Conservation (phyloP, 2,797 vertebrate genomes). For the Phrynocephalus guinanensis region DNA sequence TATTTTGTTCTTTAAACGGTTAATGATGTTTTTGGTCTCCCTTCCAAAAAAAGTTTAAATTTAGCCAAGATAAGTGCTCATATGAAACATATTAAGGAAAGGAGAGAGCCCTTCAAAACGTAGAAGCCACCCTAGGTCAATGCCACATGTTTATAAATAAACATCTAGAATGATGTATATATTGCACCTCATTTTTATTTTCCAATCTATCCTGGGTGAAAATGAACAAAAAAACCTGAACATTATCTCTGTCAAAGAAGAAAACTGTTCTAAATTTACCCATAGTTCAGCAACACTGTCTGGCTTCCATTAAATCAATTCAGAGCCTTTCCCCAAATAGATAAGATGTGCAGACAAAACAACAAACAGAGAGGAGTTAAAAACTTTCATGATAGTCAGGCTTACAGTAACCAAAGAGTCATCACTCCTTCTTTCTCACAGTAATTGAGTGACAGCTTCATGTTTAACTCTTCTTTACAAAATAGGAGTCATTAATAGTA, state of each 20-base stretch:
- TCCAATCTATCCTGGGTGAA: conserved; percentile 42
- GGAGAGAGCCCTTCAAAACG: conserved; percentile 60
- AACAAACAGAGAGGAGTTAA: conserved; percentile 26
- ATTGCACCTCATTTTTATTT: conserved; percentile 18
- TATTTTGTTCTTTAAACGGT: conserved; percentile 83
- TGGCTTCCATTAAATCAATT: conserved; percentile 32
- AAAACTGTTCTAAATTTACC: neutral
- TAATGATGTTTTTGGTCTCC: conserved; percentile 80
- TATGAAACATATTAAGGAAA: conserved; percentile 79
- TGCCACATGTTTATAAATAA: conserved; percentile 58
- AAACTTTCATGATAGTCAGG: conserved; percentile 13
- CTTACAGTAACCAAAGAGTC: conserved; percentile 15
- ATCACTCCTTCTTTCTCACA: neutral
- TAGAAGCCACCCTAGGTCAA: conserved; percentile 51
- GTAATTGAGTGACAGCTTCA: neutral
- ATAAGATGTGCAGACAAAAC: neutral
- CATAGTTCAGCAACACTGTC: conserved; percentile 13
- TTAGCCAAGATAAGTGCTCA: conserved; percentile 80
- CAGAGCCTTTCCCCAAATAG: conserved; percentile 21
- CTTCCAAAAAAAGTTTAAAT: conserved; percentile 83
- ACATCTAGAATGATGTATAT: conserved; percentile 26
- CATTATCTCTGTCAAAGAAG: conserved; percentile 39
- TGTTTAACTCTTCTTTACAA: neutral
- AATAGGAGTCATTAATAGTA: neutral
- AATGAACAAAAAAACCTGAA: conserved; percentile 46